Base-by-base conservation (phyloP, 2,888 invertebrate genomes). In the Drosophila vallismaia region DNA sequence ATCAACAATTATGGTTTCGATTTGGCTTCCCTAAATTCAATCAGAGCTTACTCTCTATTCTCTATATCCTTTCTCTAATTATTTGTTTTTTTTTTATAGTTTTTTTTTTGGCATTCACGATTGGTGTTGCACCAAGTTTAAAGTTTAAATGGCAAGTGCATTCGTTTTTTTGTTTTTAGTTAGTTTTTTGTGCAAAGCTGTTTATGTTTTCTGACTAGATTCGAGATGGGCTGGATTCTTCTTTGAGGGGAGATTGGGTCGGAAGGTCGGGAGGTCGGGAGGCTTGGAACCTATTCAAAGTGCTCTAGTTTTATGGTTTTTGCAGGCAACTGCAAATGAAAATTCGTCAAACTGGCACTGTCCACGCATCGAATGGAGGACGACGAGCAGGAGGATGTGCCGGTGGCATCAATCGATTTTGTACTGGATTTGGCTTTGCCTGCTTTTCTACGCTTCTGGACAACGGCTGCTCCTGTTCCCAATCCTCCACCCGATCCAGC, bases 301-400 rank as follows among this genome's bases (percentile, higher is more conserved):
- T 85, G 80, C 78, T 91, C 91, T 66, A 88, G 46, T 75, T 91
- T 91, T 64, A 91, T 90, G 29, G 79, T 72, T 72, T 89, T 89
- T 19, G 77, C 36, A 7, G 86, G 77, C 64, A 86, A 51, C 64
- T 70, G 78, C 55, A 64, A 14, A 14, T 64, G 64, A 51, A 46
- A 31, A 31, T 64, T 68, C 51, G 76, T 86, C 44, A 74, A 53
- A 44, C 76, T 79, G 48, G 67, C 78, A 70, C 71, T 81, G 66
- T 90, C 86, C 31, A 86, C 83, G 50, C 89, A 88, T 57, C 89
- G 86, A 69, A 89, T 86, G 68, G 70, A 57, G 59, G 85, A 44
- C 56, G 50, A 6, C 8, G 31, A 31, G n/a, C 2, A 9, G 31
- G 53, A 28, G 40, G 40, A 53, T 6, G 24, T 6, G 33, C 26